Percentiles rank a stretch among this genome's conserved stretches.
These are phyloP conservation scores for Gymnocheta viridis DNA, from an alignment of 2,888 invertebrate species.

Conservation along the genomic window DNA sequence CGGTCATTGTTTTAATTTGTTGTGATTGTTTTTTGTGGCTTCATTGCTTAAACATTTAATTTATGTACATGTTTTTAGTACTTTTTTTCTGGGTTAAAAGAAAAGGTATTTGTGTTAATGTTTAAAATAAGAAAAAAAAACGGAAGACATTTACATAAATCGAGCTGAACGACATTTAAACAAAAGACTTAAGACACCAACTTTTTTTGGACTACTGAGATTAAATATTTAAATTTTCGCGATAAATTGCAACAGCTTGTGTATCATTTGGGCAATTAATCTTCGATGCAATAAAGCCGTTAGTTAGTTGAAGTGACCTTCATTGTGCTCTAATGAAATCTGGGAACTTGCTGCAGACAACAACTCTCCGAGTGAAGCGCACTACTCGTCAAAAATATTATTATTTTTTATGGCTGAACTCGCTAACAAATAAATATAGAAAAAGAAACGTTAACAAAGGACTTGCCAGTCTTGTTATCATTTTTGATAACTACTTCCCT, in stretches of 20 bases:
- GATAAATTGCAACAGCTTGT: background rate
- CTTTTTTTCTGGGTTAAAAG: background rate
- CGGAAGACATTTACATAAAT: background rate
- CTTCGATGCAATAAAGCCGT: background rate
- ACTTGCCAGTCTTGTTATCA: too few species aligned
- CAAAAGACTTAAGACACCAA: constrained; percentile 76
- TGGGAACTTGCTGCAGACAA: too few species aligned
- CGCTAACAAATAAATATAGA: too few species aligned
- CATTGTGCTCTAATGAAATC: background rate
- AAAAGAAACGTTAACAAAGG: too few species aligned
- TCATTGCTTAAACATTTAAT: background rate
- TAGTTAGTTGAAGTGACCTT: background rate
- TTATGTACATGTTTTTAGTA: background rate
- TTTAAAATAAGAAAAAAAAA: background rate
- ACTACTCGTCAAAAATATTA: too few species aligned
- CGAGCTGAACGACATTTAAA: constrained; percentile 40
- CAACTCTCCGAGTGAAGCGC: too few species aligned
- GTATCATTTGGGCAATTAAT: background rate
- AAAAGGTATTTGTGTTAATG: background rate
- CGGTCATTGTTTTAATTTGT: constrained; percentile 54
- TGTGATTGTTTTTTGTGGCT: constrained; percentile 3
- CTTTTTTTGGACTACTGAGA: constrained; percentile 57
- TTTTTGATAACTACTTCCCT: too few species aligned
- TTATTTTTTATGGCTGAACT: too few species aligned
- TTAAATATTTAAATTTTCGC: background rate